Percentiles rank a stretch among this genome's conserved stretches.
Evolutionary conservation across 2,797 vertebrate genomes (phyloP).

Genomic region (Parambassis ranga): DNA sequence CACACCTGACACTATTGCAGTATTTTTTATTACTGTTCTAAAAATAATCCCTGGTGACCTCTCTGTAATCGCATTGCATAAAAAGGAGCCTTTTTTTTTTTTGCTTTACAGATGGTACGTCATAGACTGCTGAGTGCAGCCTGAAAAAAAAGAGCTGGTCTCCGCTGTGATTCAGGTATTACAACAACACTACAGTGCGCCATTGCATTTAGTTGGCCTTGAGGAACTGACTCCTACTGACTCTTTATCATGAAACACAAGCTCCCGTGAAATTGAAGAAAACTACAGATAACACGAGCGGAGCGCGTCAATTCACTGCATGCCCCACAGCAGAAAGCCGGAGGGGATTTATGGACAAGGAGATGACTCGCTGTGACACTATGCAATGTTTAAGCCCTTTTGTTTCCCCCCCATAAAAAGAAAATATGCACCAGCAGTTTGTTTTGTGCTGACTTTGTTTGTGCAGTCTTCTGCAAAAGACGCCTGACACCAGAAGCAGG

Average conservation of each 20-base stretch:
- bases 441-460: constrained; percentile 52
- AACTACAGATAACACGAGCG: constrained; percentile 53
- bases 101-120: background rate
- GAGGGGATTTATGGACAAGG: constrained; percentile 61
- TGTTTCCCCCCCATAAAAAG: constrained; percentile 30
- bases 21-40: background rate
- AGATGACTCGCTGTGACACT: constrained; percentile 47
- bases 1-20: too few relatives aligned
- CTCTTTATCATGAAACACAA: constrained; percentile 62
- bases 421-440: constrained; percentile 30
- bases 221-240: constrained; percentile 26
- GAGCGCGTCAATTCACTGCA: constrained; percentile 37
- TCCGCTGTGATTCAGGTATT: constrained; percentile 1
- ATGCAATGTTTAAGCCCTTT: constrained; percentile 40
- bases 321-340: constrained; percentile 21
- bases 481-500: constrained; percentile 1
- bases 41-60: constrained; percentile 42
- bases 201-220: constrained; percentile 24
- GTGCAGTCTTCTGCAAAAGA: constrained; percentile 23
- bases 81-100: background rate
- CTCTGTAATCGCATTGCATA: background rate
- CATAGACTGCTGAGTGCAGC: background rate
- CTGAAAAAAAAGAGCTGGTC: background rate
- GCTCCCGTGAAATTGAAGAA: constrained; percentile 57
- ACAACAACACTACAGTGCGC: constrained; percentile 15